phyloP scores from a whole-genome alignment of 2,888 invertebrate genomes.

The Diabrotica balteata region DNA sequence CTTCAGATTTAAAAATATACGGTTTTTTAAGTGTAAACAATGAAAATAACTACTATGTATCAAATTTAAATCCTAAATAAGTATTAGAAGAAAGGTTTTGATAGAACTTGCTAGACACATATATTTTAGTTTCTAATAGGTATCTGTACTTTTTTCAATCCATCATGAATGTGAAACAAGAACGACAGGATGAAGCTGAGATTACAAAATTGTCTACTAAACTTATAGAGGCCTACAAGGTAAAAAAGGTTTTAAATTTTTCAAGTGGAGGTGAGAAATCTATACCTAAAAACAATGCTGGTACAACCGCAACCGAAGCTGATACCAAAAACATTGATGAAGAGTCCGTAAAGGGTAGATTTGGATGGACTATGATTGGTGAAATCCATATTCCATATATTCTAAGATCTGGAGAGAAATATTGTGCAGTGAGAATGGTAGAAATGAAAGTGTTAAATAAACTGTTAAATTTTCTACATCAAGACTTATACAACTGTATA shows the following conservation, averaged over 20 bases:
- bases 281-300: conserved; percentile 48
- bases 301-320: conserved; percentile 12
- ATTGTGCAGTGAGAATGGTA: conserved; percentile 93
- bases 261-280: conserved; percentile 61
- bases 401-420: conserved; percentile 81
- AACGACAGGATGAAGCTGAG: conserved; percentile 85
- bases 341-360: conserved; percentile 80
- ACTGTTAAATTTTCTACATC: conserved; percentile 81
- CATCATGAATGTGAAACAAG: conserved; percentile 68
- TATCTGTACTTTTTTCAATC: conserved; percentile 20
- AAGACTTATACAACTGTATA: conserved; percentile 87
- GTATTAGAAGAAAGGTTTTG: conserved; percentile 25
- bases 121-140: conserved; percentile 35
- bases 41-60: conserved; percentile 25
- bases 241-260: conserved; percentile 69
- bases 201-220: conserved; percentile 86
- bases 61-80: conserved; percentile 30
- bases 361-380: conserved; percentile 91
- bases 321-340: conserved; percentile 65
- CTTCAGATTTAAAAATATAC: conserved; percentile 18
- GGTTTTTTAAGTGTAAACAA: conserved; percentile 19
- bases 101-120: conserved; percentile 30
- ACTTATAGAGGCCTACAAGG: conserved; percentile 72
- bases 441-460: conserved; percentile 89
- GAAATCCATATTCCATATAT: conserved; percentile 89